Evolutionary conservation across 2,113 vertebrate genomes (phyloP).

Genomic region (Rhynchomys soricoides): DNA sequence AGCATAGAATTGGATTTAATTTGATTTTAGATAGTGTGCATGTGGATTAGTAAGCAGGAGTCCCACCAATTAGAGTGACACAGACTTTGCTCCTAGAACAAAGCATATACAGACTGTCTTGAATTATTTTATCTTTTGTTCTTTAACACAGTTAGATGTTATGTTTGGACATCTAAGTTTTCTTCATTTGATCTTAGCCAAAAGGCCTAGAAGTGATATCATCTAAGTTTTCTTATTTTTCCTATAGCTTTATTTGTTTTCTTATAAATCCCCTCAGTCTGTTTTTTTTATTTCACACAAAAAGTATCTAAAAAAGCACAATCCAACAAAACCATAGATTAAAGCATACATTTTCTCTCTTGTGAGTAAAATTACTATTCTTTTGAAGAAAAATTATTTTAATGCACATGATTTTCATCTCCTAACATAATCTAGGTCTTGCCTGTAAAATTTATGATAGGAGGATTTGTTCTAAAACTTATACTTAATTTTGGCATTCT

Average conservation of each 20-base stretch:
- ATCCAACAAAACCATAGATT: background rate
- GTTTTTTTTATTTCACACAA: background rate
- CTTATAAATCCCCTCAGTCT: background rate
- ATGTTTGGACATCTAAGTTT: background rate
- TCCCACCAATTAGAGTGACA: background rate
- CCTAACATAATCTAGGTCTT: background rate
- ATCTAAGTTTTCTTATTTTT: background rate
- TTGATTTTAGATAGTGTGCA: constrained; percentile 19
- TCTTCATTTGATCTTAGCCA: no score
- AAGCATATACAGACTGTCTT: background rate
- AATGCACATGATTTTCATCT: constrained; percentile 1
- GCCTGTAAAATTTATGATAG: constrained; percentile 54
- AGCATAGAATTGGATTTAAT: constrained; percentile 29
- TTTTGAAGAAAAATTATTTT: constrained; percentile 16
- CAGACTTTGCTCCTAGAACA: background rate
- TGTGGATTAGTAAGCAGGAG: background rate
- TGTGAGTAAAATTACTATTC: constrained; percentile 42
- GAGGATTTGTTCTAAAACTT: constrained; percentile 65
- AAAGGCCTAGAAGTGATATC: no score
- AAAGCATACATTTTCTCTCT: background rate
- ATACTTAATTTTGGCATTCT: constrained; percentile 79
- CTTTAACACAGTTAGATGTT: background rate
- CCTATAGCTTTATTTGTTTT: background rate
- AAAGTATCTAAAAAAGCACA: background rate
- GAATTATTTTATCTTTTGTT: constrained; percentile 5